phyloP scores from a whole-genome alignment of 2,113 vertebrate genomes.

The Oxyruncus cristatus region DNA sequence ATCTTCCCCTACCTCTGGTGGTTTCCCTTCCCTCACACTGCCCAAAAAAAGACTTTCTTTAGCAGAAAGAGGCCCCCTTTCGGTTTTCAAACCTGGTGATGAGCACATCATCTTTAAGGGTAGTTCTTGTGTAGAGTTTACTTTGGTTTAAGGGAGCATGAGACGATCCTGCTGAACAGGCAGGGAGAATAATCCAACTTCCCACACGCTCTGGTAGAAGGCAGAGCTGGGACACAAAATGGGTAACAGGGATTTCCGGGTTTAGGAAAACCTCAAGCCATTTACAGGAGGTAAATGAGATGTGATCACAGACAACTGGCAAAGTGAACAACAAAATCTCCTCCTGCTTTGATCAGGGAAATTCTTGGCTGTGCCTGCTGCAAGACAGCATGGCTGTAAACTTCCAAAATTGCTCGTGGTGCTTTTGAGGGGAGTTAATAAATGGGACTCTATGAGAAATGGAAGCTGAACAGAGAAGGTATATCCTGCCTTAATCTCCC shows the following conservation, averaged over 20 bases:
- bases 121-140: background rate
- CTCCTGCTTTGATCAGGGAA: background rate
- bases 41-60: background rate
- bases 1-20: background rate
- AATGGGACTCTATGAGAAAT: background rate
- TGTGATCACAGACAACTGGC: background rate
- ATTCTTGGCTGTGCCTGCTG: background rate
- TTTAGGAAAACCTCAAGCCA: background rate
- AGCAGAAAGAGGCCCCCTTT: background rate
- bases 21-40: background rate
- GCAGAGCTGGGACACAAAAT: background rate
- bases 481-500: background rate
- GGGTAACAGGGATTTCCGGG: background rate
- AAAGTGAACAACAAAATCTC: background rate
- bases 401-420: background rate
- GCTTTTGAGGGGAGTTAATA: background rate
- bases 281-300: background rate
- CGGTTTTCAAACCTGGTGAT: background rate
- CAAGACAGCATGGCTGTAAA: background rate
- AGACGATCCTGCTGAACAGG: background rate
- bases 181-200: fast-evolving
- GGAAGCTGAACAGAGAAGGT: background rate
- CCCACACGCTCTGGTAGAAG: background rate
- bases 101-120: background rate
- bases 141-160: background rate